Evolutionary conservation across 2,113 vertebrate species (phyloP), one percentile per base, ranked within the genome.

Genomic region (Crotophaga sulcirostris): DNA sequence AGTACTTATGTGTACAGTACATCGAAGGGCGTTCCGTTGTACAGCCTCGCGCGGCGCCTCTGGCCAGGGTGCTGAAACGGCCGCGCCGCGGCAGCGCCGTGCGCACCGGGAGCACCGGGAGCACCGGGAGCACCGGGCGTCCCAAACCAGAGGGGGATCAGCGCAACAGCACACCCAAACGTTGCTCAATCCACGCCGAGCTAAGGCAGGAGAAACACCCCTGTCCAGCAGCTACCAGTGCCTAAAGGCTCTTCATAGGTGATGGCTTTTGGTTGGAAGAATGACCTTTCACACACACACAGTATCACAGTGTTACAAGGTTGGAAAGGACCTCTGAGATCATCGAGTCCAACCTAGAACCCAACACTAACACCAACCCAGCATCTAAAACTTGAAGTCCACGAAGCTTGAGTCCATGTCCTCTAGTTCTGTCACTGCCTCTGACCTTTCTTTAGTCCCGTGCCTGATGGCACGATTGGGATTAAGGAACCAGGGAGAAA

Each of bases 51-150:
- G 8, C 25, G 7, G 16, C 4, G 47, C 66, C 93, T 9, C 94
- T 96, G 96, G 79, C 96, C 96, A 88, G 29, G 94, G 96, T 96
- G 58, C 94, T 96, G 96, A 96, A 96, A 31, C 20, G 10, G n/a
- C 44, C 23, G 33, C 60, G 51, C 45, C 19, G 17, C 45, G 7
- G 4, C 14, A 29, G 36, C 19, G 0, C 0, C 42, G 0, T 24
- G 33, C 13, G 25, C 21, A 0, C 31, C 6, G 3, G 16, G 18
- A n/a, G n/a, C n/a, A n/a, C n/a, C n/a, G 7, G 4, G 16, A 29
- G 36, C 19, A 0, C 0, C 42, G 0, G 28, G 33, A 16, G 25
- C 21, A 0, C 31, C 6, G 3, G 16, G 18, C 1, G 6, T 4
- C 3, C 42, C 3, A 6, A 70, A 1, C 16, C 26, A 4, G 21